Percentiles rank a stretch among this genome's conserved stretches.
Evolutionary conservation across 2,797 vertebrate genomes (phyloP).

Genomic region (Amazona finschi): DNA sequence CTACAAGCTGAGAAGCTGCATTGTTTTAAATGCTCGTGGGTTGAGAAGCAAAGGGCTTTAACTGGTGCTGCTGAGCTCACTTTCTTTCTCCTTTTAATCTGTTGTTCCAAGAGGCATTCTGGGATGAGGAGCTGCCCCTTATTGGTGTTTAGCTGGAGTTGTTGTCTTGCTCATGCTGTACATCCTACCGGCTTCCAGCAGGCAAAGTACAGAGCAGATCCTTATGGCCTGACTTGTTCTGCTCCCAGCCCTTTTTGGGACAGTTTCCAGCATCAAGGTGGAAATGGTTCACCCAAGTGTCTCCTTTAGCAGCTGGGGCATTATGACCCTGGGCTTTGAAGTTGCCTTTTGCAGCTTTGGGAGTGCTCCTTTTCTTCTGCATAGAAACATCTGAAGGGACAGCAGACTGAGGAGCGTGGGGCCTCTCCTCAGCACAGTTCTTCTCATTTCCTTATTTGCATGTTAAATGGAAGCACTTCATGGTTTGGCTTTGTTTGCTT

Average conservation of each 20-base stretch:
- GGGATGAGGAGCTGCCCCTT: background rate
- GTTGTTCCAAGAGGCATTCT: background rate
- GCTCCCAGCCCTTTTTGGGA: background rate
- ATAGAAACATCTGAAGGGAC: background rate
- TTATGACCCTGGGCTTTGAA: background rate
- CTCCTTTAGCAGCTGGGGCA: background rate
- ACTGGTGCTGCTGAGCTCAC: background rate
- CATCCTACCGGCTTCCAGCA: background rate
- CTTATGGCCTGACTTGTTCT: background rate
- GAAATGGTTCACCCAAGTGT: background rate
- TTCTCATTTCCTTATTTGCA: background rate
- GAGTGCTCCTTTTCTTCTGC: background rate
- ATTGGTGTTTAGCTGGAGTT: background rate
- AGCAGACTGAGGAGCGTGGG: background rate
- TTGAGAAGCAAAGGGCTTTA: background rate
- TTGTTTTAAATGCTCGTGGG: background rate
- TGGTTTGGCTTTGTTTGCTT: background rate
- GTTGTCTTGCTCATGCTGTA: background rate
- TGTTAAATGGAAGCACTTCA: background rate
- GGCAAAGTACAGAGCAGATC: background rate
- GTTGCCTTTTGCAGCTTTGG: background rate
- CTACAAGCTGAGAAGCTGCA: background rate
- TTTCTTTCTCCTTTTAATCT: background rate
- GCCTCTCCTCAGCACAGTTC: background rate
- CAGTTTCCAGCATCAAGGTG: background rate